Conservation (phyloP, 2,797 vertebrate genomes). For the Fratercula arctica region DNA sequence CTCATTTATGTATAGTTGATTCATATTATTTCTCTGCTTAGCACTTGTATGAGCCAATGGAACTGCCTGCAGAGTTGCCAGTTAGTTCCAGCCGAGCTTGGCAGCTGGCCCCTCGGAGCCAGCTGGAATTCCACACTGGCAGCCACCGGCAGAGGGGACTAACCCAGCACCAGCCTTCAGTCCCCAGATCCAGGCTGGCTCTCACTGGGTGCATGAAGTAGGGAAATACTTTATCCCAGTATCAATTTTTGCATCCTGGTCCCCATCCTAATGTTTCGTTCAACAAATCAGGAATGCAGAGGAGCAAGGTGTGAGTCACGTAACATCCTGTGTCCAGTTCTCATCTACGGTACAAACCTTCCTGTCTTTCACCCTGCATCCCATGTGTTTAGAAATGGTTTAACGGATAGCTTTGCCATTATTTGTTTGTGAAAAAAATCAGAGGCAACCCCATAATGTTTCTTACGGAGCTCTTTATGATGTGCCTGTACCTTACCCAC, state of each 20-base stretch:
- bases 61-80: background rate
- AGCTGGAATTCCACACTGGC: background rate
- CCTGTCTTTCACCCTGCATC: background rate
- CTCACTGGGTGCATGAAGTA: background rate
- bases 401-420: background rate
- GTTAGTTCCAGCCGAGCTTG: background rate
- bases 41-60: background rate
- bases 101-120: background rate
- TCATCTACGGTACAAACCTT: background rate
- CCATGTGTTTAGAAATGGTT: background rate
- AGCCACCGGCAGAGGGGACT: background rate
- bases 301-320: background rate
- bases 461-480: background rate
- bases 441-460: background rate
- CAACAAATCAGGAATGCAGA: background rate
- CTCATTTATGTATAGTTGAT: background rate
- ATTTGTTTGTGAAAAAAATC: background rate
- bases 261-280: background rate
- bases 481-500: background rate
- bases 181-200: background rate
- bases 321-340: background rate
- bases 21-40: conserved; percentile 4
- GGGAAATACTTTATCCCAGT: background rate
- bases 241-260: background rate
- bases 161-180: background rate